These are phyloP conservation scores for Gadopsis bispinosus DNA, from an alignment of 2,797 vertebrate genomes.

Conservation along the genomic window DNA sequence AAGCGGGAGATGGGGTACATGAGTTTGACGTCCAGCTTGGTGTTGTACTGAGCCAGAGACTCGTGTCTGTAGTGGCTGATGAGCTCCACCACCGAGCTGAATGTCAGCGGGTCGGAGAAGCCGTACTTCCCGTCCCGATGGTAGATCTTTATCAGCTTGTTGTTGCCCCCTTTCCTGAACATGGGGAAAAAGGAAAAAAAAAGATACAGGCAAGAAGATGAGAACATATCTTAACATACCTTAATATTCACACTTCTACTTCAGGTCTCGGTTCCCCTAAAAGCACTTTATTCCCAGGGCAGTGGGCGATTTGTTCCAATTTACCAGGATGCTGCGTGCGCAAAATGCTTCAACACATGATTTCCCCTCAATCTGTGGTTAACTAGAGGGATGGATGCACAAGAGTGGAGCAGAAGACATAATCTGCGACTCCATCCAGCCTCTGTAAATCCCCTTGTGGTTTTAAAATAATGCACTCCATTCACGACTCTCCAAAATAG, in stretches of 20 bases:
- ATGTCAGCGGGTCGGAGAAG: constrained; percentile 95
- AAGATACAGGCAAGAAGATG: neutral
- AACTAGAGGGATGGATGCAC: constrained; percentile 21
- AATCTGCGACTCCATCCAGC: neutral
- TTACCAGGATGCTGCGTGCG: constrained; percentile 34
- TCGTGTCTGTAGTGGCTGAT: constrained; percentile 95
- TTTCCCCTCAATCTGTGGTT: constrained; percentile 32
- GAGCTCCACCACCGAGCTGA: constrained; percentile 94
- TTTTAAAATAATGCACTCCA: constrained; percentile 17
- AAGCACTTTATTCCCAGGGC: constrained; percentile 24
- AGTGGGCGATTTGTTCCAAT: constrained; percentile 41
- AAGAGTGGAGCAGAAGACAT: constrained; percentile 10
- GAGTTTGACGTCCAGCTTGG: constrained; percentile 94
- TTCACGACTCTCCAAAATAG: neutral
- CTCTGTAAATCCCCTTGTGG: neutral
- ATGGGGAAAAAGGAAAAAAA: neutral
- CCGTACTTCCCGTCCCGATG: constrained; percentile 94
- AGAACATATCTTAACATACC: neutral
- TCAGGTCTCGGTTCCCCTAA: neutral
- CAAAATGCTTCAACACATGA: constrained; percentile 36
- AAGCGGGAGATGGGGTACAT: constrained; percentile 92
- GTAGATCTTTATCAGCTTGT: constrained; percentile 98
- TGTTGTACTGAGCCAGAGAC: constrained; percentile 96
- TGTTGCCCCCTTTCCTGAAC: constrained; percentile 93
- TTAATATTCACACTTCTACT: constrained; percentile 11